Conservation (phyloP, 2,888 invertebrate genomes). For the Gastrophysa polygoni region DNA sequence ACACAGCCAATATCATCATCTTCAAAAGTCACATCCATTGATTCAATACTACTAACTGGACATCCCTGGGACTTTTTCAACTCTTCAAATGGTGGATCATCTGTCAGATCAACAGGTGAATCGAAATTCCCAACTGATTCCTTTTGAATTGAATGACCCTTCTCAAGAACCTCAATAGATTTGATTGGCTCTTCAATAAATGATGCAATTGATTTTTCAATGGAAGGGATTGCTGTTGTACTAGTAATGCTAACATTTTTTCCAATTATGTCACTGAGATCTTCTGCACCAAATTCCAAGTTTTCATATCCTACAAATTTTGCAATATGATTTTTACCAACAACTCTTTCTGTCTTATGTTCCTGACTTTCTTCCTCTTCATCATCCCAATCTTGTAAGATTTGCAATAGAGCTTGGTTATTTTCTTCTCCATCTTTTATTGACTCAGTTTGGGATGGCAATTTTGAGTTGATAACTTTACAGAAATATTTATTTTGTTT, state of each 20-base stretch:
- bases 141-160: constrained; percentile 3
- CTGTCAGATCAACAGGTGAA: background rate
- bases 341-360: constrained; percentile 11
- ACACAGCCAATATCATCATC: constrained; percentile 40
- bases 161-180: constrained; percentile 4
- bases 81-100: background rate
- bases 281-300: constrained; percentile 12
- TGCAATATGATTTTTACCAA: constrained; percentile 8
- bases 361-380: constrained; percentile 41
- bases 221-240: background rate
- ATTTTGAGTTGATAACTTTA: constrained; percentile 1
- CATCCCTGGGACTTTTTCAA: constrained; percentile 15
- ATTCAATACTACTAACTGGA: constrained; percentile 9
- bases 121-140: background rate
- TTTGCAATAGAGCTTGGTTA: constrained; percentile 27
- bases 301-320: constrained; percentile 11
- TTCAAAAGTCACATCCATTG: constrained; percentile 5
- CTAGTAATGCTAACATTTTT: background rate
- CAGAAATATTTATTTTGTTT: constrained; percentile 23
- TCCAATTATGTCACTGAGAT: constrained; percentile 19
- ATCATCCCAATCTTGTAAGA: constrained; percentile 42
- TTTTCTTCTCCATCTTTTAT: constrained; percentile 17
- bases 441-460: background rate
- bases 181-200: constrained; percentile 3
- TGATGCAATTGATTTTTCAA: too few species aligned